Evolutionary conservation across 2,797 vertebrate genomes (phyloP).

Genomic region (Acanthornis magna): DNA sequence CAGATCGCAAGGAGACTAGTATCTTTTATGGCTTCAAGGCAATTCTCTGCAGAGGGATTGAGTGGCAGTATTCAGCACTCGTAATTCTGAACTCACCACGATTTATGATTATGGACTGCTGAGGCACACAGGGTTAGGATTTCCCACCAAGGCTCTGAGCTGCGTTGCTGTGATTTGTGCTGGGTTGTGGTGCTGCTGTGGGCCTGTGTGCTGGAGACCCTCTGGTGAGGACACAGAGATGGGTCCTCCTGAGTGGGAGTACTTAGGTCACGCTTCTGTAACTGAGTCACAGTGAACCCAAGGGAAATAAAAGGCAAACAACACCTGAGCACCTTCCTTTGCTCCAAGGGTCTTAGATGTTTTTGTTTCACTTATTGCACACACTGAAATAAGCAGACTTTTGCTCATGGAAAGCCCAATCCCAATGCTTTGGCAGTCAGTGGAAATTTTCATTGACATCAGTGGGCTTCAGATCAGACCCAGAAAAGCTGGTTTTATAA

Average conservation of each 20-base stretch:
- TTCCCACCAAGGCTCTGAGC: not conserved
- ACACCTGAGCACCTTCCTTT: not conserved
- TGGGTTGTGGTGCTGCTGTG: rapidly evolving
- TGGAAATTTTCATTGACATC: not conserved
- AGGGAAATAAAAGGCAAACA: not conserved
- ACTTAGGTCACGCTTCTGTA: not conserved
- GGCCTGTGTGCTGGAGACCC: not conserved
- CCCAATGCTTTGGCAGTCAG: not conserved
- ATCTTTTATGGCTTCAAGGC: not conserved
- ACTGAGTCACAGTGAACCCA: not conserved
- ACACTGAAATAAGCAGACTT: not conserved
- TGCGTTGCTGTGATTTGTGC: not conserved
- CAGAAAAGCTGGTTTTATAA: not conserved
- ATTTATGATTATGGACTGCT: not conserved
- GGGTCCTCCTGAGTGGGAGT: not conserved
- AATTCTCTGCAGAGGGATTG: not conserved
- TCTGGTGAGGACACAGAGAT: too few relatives aligned
- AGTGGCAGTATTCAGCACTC: not conserved
- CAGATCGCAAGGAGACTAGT: not conserved
- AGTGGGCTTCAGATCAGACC: not conserved
- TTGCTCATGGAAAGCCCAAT: not conserved
- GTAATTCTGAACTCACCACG: not conserved
- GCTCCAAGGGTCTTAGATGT: not conserved
- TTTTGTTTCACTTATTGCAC: not conserved
- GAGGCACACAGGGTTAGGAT: not conserved